phyloP scores from a whole-genome alignment of 2,888 invertebrate species.

The Pharmacophagus antenor region DNA sequence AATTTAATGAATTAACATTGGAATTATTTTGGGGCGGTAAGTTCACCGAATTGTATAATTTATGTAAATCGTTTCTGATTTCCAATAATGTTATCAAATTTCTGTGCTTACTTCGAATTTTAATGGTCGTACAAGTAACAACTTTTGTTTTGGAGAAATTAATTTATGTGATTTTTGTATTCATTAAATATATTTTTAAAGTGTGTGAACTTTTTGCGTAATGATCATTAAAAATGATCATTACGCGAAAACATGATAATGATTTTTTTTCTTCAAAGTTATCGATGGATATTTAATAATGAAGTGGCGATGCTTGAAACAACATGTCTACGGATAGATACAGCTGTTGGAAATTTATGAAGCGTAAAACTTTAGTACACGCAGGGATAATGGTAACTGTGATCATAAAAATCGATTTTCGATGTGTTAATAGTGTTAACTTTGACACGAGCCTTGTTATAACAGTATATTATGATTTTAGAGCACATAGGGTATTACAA shows the following conservation, averaged over 20 bases:
- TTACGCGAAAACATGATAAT: neutral
- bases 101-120: slow-evolving; percentile 25
- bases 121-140: slow-evolving; percentile 5
- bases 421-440: slow-evolving; percentile 24
- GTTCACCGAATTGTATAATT: slow-evolving; percentile 21
- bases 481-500: neutral
- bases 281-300: slow-evolving; percentile 5
- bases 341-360: slow-evolving; percentile 27
- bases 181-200: no score
- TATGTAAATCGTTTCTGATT: slow-evolving; percentile 27
- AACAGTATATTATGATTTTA: slow-evolving; percentile 18
- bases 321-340: slow-evolving; percentile 10
- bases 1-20: slow-evolving; percentile 29
- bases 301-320: slow-evolving; percentile 9
- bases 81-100: slow-evolving; percentile 25
- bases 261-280: neutral
- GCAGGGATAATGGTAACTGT: slow-evolving; percentile 25
- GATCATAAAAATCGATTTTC: slow-evolving; percentile 30
- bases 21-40: slow-evolving; percentile 26
- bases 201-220: no score
- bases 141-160: neutral
- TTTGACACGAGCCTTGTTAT: slow-evolving; percentile 23
- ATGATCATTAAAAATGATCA: slow-evolving; percentile 5
- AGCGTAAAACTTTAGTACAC: slow-evolving; percentile 28
- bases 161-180: neutral